Percentiles rank a stretch among this genome's conserved stretches.
These are phyloP conservation scores for Sebastiscus tertius DNA, from an alignment of 2,797 vertebrate species.

Conservation along the genomic window DNA sequence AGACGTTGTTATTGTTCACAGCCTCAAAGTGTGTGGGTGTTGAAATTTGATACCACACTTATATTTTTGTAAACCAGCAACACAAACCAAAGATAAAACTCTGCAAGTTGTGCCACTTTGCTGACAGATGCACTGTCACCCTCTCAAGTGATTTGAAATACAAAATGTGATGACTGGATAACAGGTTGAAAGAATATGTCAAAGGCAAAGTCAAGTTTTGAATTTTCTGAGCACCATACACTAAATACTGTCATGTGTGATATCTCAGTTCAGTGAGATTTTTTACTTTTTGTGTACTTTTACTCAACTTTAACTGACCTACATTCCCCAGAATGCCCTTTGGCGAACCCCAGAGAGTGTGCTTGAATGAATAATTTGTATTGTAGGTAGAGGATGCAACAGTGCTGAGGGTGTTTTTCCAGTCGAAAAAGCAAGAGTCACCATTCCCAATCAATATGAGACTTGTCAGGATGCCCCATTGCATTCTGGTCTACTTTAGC, in stretches of 20 bases:
- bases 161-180: neutral
- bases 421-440: conserved; percentile 24
- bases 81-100: neutral
- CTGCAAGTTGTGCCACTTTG: neutral
- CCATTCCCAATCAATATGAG: conserved; percentile 9
- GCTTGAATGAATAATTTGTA: conserved; percentile 44
- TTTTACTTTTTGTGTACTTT: conserved; percentile 26
- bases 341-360: conserved; percentile 39
- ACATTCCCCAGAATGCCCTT: conserved; percentile 51
- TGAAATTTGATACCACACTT: conserved; percentile 20
- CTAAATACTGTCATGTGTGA: neutral
- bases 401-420: conserved; percentile 30
- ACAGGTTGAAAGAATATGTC: neutral
- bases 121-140: neutral
- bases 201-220: conserved; percentile 2
- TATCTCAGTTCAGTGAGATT: neutral
- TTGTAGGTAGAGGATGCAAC: conserved; percentile 30
- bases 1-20: conserved; percentile 14
- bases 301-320: conserved; percentile 49
- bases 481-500: neutral
- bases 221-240: neutral
- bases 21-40: neutral
- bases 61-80: neutral
- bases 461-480: conserved; percentile 14
- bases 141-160: conserved; percentile 2